Evolutionary conservation across 2,113 vertebrate species (phyloP), one percentile per base, ranked within the genome.

Genomic region (Centrocercus urophasianus): DNA sequence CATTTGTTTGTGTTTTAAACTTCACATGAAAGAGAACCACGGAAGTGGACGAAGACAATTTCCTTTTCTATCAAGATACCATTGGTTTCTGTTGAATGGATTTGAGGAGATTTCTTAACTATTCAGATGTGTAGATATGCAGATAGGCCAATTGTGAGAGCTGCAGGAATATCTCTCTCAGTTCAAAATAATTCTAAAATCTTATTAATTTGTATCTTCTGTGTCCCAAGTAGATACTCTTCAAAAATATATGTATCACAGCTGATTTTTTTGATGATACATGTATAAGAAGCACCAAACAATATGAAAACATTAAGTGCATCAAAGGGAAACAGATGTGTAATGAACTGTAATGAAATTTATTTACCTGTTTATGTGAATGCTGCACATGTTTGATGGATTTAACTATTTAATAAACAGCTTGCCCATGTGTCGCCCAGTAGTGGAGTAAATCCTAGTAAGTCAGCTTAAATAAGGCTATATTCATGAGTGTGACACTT

Each of bases 301-400:
- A 88, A 45, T 54, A 63, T 34, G 71, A 28, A 89, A 74, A 30
- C 9, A 74, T 64, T 57, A 69, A 38, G 24, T 86, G 16, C 32
- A 60, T 90, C 52, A 75, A 91, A 86, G 36, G 32, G 30, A 81
- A 90, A 86, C 73, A 95, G 83, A 88, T 86, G 80, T 75, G 57
- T 84, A 81, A 77, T 74, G 60, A 67, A 79, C 69, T 52, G 16
- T 60, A 76, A 90, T 86, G n/a, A 86, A 91, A 90, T 89, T 82
- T 94, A 72, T 94, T 96, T 90, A 96, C 86, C 92, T 97, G 83
- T 77, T 91, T 43, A 56, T 92, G 76, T 75, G 83, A 79, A 28
- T 57, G 59, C 57, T 90, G 64, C 36, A 57, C 88, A 40, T 47
- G 54, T 81, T 80, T 94, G 60, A 83, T 82, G 70, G 50, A 18